These are phyloP conservation scores for Orchesellides sinensis DNA, from an alignment of 2,888 invertebrate genomes.

Conservation along the genomic window DNA sequence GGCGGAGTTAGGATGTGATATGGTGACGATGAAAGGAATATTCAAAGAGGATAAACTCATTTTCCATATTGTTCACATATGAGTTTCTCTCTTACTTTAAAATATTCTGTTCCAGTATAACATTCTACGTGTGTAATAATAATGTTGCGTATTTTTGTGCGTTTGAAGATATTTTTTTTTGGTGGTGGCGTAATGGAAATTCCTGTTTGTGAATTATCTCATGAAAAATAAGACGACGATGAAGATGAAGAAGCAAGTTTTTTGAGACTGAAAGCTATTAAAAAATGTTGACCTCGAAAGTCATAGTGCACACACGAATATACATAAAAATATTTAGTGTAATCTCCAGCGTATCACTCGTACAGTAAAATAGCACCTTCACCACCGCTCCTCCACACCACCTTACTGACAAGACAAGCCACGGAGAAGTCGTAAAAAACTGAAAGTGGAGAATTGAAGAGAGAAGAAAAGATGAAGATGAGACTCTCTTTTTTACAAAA, in stretches of 20 bases:
- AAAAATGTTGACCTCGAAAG: no score
- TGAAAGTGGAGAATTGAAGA: constrained; percentile 29
- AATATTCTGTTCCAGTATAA: no score
- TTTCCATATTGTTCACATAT: no score
- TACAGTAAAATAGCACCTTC: no score
- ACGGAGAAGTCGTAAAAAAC: constrained; percentile 47
- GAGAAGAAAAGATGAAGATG: neutral
- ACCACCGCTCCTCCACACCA: neutral
- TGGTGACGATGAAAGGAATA: neutral
- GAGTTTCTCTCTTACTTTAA: no score
- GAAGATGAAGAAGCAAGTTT: neutral
- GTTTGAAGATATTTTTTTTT: neutral
- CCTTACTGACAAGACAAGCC: constrained; percentile 40
- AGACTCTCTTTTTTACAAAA: neutral
- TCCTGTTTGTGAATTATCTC: constrained; percentile 14
- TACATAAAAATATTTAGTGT: no score
- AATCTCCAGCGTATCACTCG: no score
- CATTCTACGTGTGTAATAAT: neutral
- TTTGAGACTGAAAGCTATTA: no score
- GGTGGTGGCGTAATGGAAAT: constrained; percentile 1
- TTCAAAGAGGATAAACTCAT: constrained; percentile 13
- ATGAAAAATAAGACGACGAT: neutral
- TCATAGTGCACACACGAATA: neutral
- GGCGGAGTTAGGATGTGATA: neutral
- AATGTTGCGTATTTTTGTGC: neutral